A percentile compares a stretch with the other conserved stretches of the same genome.
Evolutionary conservation across 1,140 invertebrate species (phyloP).

Genomic region (Acyrthosiphon pisum): DNA sequence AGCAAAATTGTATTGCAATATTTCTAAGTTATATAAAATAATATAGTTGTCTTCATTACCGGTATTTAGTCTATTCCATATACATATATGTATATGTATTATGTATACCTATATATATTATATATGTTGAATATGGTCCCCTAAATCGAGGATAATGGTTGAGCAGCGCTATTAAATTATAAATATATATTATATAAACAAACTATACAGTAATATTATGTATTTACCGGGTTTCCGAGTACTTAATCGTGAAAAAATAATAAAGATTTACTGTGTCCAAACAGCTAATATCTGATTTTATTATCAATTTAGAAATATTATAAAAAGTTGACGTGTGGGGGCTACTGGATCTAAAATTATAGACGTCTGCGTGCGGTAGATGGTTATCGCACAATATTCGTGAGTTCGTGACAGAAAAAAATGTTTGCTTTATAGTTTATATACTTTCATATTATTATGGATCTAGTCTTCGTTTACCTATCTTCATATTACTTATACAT

Average conservation of each 20-base stretch:
- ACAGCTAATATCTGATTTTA: neutral
- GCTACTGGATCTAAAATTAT: neutral
- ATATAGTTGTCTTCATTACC: neutral
- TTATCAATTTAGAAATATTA: neutral
- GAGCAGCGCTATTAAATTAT: neutral
- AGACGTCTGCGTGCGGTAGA: neutral
- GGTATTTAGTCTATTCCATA: neutral
- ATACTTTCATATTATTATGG: neutral
- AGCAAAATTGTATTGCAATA: neutral
- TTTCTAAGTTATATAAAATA: neutral
- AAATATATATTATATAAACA: neutral
- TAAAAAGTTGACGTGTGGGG: neutral
- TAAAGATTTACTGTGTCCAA: neutral
- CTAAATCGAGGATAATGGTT: neutral
- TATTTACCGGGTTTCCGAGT: neutral
- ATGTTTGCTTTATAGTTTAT: neutral
- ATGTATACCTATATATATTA: no score
- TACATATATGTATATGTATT: no score
- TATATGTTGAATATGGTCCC: neutral
- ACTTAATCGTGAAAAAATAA: neutral
- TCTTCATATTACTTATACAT: neutral
- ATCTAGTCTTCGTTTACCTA: neutral
- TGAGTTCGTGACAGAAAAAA: constrained; percentile 6
- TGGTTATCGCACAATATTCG: neutral
- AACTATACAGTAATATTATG: neutral